A percentile compares a stretch with the other conserved stretches of the same genome.
Conservation (phyloP, 2,797 vertebrate genomes). For the Meda fulgida region DNA sequence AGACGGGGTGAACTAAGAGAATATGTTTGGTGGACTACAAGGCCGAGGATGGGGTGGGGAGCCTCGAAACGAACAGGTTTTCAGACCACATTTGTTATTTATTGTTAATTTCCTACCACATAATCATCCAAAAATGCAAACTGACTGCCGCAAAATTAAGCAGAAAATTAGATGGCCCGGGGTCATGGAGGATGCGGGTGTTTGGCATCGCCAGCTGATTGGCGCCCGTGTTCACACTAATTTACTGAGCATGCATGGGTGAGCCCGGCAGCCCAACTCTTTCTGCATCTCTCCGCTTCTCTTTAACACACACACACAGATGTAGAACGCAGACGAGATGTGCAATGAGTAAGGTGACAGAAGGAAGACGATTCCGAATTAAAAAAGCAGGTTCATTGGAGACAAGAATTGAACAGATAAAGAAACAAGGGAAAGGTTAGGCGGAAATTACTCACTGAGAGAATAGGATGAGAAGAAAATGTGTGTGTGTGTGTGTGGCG, state of each 20-base stretch:
- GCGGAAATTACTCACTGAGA: slow-evolving; percentile 38
- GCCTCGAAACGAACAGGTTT: slow-evolving; percentile 66
- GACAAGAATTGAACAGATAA: slow-evolving; percentile 33
- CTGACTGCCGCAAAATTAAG: slow-evolving; percentile 99
- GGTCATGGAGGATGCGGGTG: slow-evolving; percentile 94
- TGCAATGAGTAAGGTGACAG: slow-evolving; percentile 27
- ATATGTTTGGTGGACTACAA: slow-evolving; percentile 50
- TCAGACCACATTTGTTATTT: slow-evolving; percentile 99
- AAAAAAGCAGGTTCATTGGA: slow-evolving; percentile 6
- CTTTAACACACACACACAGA: slow-evolving; percentile 41
- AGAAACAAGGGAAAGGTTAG: slow-evolving; percentile 32
- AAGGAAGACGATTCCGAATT: slow-evolving; percentile 58
- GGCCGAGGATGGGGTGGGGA: slow-evolving; percentile 44
- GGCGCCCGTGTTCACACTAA: slow-evolving; percentile 98
- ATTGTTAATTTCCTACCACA: slow-evolving; percentile 99
- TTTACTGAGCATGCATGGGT: slow-evolving; percentile 99
- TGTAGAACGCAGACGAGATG: slow-evolving; percentile 26
- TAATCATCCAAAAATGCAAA: slow-evolving; percentile 99
- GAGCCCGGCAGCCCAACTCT: slow-evolving; percentile 79
- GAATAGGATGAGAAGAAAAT: slow-evolving; percentile 7
- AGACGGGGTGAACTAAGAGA: slow-evolving; percentile 62
- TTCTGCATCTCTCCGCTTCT: slow-evolving; percentile 37
- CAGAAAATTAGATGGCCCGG: slow-evolving; percentile 99
- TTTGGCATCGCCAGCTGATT: slow-evolving; percentile 94
- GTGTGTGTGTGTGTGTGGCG: too few relatives aligned